phyloP scores from a whole-genome alignment of 2,113 vertebrate genomes.

The Cheilinus undulatus region DNA sequence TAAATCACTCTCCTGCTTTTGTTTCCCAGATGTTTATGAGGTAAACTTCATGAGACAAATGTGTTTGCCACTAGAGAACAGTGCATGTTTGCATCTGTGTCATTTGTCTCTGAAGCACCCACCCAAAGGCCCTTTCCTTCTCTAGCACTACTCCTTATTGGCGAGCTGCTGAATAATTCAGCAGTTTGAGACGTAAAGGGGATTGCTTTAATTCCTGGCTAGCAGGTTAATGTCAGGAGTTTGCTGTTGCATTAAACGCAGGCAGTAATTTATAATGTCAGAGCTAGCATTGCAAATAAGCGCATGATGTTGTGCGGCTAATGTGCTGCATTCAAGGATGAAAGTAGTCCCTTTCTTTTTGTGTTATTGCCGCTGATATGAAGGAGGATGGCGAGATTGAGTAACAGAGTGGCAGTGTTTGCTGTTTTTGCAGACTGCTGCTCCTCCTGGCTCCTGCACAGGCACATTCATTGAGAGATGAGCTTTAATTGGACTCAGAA shows the following conservation, averaged over 20 bases:
- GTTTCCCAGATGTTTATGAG: slow-evolving; percentile 44
- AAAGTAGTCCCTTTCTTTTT: background rate
- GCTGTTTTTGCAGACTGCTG: slow-evolving; percentile 19
- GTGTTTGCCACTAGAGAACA: slow-evolving; percentile 39
- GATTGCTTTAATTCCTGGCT: slow-evolving; percentile 73
- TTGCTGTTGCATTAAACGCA: slow-evolving; percentile 62
- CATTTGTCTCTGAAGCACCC: slow-evolving; percentile 65
- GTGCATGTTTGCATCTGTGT: slow-evolving; percentile 40
- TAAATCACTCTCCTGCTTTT: slow-evolving; percentile 19
- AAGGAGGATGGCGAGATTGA: slow-evolving; percentile 10
- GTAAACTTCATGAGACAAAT: slow-evolving; percentile 44
- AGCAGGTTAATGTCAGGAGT: slow-evolving; percentile 67
- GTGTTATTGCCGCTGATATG: slow-evolving; percentile 1
- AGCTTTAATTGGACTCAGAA: slow-evolving; percentile 74
- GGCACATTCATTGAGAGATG: slow-evolving; percentile 63
- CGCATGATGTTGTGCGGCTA: slow-evolving; percentile 19
- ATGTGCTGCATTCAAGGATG: slow-evolving; percentile 30
- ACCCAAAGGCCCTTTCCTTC: slow-evolving; percentile 61
- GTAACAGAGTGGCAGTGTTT: slow-evolving; percentile 18
- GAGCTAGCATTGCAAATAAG: slow-evolving; percentile 23
- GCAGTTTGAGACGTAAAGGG: slow-evolving; percentile 64
- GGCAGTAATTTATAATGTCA: slow-evolving; percentile 61
- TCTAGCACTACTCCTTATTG: slow-evolving; percentile 42
- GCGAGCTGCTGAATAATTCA: slow-evolving; percentile 73
- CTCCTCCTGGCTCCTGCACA: slow-evolving; percentile 35